These are phyloP conservation scores for Crocallis elinguaria DNA, from an alignment of 2,888 invertebrate genomes.

Conservation along the genomic window DNA sequence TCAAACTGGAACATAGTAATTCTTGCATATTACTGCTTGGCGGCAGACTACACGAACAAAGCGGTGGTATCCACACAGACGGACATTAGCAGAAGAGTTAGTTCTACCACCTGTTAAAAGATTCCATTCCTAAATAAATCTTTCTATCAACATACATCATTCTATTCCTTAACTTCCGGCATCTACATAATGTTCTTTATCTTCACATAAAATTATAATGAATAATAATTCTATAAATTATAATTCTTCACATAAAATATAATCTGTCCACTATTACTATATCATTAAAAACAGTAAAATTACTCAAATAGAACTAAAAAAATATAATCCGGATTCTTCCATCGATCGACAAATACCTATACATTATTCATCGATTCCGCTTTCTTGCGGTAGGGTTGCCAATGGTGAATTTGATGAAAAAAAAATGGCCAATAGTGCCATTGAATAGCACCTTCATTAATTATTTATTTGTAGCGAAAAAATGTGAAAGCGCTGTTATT, in stretches of 20 bases:
- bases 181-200: too few relatives aligned
- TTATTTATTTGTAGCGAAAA: constrained; percentile 22
- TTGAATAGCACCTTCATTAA: constrained; percentile 21
- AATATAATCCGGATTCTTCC: constrained; percentile 47
- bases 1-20: too few relatives aligned
- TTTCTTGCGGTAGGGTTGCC: constrained; percentile 52
- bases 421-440: constrained; percentile 17
- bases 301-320: constrained; percentile 46
- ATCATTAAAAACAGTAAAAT: constrained; percentile 31
- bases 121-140: too few relatives aligned
- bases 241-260: background rate
- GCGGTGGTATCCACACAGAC: too few relatives aligned
- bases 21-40: too few relatives aligned
- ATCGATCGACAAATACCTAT: constrained; percentile 42
- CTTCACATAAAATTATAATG: too few relatives aligned
- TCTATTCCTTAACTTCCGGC: too few relatives aligned
- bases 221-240: background rate
- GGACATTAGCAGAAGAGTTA: too few relatives aligned
- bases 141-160: too few relatives aligned
- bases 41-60: too few relatives aligned
- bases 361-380: constrained; percentile 62
- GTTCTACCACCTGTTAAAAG: too few relatives aligned
- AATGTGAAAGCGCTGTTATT: constrained; percentile 15
- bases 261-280: background rate
- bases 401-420: constrained; percentile 19